Evolutionary conservation across 2,113 vertebrate genomes (phyloP), one percentile per base, ranked within the genome.

Genomic region (Petromus typicus): DNA sequence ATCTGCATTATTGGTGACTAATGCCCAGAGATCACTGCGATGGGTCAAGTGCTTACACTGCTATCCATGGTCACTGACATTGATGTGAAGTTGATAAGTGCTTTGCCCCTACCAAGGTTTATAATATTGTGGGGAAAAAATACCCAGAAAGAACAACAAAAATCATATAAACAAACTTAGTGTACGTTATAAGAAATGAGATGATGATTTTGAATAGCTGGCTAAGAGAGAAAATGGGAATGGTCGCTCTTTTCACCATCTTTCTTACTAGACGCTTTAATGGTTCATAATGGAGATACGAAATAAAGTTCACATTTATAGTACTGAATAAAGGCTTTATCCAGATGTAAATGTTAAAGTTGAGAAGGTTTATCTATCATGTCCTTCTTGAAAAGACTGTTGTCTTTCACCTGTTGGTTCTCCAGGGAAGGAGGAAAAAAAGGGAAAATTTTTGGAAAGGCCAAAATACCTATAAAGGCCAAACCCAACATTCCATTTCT

Each of bases 271-370:
- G 17, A 45, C 37, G 18, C 51, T 18, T 45, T 78, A 82, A 11
- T 71, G 67, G 64, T 63, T 54, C n/a, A n/a, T 25, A 25, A 12
- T 43, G 54, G 30, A 87, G 17, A 91, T 56, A 25, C 78, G 16
- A 93, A 89, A 83, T 83, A 83, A 87, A 83, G 30, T 51, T 90
- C n/a, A 37, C 85, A 37, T 90, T 67, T 75, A 40, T 22, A 40
- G 37, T 40, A 12, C 43, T 82, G 48, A 93, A 51, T 66, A 87
- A 59, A 86, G 14, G 32, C 43, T 82, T 56, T 86, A 37, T 83
- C 9, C 32, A 56, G 45, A 64, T 96, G 30, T 61, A 56, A 90
- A 25, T 79, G 40, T 63, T 71, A 69, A 71, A 37, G 83, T 63
- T 30, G 5, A n/a, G 73, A 90, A 69, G 63, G 7, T 64, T 67